Base-by-base conservation (phyloP, 1,140 invertebrate genomes). In the Saxidomus purpurata region DNA sequence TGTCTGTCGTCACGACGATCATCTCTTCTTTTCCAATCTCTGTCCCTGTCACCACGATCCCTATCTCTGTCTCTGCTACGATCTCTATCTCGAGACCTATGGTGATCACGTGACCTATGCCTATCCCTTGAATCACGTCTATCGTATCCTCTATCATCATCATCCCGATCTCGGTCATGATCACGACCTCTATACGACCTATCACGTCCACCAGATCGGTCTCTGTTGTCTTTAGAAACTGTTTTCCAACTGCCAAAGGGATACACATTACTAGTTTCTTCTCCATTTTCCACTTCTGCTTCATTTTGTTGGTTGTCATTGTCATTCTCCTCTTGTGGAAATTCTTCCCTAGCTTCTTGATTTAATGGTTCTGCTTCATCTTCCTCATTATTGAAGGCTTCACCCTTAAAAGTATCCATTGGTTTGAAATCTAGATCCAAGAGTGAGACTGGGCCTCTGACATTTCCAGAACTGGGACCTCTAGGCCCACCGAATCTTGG, bases 361-460 rank as follows among this genome's bases (percentile, higher is more conserved):
- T 69, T 55, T 22, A 36, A 49, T 8, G 40, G 55, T n/a, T 69
- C 71, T 11, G 47, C 19, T 38, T 52, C 69, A 61, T 89, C 82
- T 31, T 85, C 84, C 11, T 38, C n/a, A 59, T 87, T 59, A 74
- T 69, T 77, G 34, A 80, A 79, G 22, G 74, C 38, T 34, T 91
- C 90, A 87, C 89, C 87, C 17, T 67, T 81, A 87, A 86, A 49
- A 71, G 76, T 67, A 67, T 87, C 83, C 67, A 81, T 71, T 40
- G 89, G 52, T 63, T 87, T 79, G 61, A 91, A 59, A 55, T 88
- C 83, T 38, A 90, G 38, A 61, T 86, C 89, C 38, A 90, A 77
- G n/a, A 90, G 49, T 34, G 90, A 67, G 0, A 90, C 74, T 79
- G 91, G 89, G 31, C 77, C 87, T 83, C 82, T 52, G 0, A 83